Conservation (phyloP, 2,888 invertebrate species). For the Macroteleia sp. region DNA sequence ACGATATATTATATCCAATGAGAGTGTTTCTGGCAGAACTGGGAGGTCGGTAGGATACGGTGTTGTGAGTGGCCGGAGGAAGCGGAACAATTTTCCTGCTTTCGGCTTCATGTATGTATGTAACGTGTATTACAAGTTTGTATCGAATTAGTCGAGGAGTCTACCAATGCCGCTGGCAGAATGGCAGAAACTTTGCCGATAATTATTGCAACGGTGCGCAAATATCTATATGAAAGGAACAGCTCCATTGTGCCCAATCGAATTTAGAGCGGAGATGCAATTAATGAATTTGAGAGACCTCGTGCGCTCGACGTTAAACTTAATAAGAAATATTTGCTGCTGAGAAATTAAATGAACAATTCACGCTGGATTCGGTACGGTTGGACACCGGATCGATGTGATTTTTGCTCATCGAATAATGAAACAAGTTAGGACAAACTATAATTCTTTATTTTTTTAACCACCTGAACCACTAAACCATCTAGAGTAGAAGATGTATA, state of each 20-base stretch:
- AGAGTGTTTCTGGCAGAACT: conserved; percentile 78
- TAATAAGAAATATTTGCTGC: conserved; percentile 73
- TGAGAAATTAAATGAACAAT: conserved; percentile 23
- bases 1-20: conserved; percentile 82
- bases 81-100: conserved; percentile 60
- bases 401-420: too few relatives aligned
- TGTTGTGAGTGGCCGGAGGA: conserved; percentile 64
- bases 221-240: conserved; percentile 77
- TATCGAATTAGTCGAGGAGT: conserved; percentile 55
- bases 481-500: too few relatives aligned
- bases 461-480: too few relatives aligned
- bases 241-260: conserved; percentile 81
- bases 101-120: conserved; percentile 50
- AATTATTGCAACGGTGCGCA: conserved; percentile 78
- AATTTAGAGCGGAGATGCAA: conserved; percentile 79
- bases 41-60: conserved; percentile 31
- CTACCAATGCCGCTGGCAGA: conserved; percentile 45
- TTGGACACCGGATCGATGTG: conserved; percentile 10
- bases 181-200: conserved; percentile 60
- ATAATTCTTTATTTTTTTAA: too few relatives aligned
- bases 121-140: conserved; percentile 53
- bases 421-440: too few relatives aligned
- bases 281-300: conserved; percentile 81
- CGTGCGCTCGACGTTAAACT: conserved; percentile 75
- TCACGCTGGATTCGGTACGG: background rate